A percentile compares a stretch with the other conserved stretches of the same genome.
These are phyloP conservation scores for Pegoplata infirma DNA, from an alignment of 2,888 invertebrate genomes.

Conservation along the genomic window DNA sequence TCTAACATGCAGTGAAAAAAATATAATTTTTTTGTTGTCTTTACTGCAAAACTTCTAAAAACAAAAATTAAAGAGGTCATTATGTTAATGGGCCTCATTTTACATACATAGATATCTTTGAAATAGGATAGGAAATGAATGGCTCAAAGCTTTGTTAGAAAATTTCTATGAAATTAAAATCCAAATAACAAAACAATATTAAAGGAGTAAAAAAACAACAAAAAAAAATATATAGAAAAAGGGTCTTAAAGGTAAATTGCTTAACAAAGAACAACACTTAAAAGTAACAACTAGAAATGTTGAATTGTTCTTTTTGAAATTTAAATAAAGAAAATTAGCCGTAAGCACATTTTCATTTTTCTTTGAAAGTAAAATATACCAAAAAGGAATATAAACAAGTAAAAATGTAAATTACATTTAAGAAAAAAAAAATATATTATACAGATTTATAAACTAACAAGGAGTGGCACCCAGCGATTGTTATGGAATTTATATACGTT, in stretches of 20 bases:
- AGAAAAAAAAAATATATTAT: no score
- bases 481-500: no score
- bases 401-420: no score
- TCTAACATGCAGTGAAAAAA: no score
- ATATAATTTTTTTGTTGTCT: no score
- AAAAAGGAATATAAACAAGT: no score
- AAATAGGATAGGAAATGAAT: conserved; percentile 14
- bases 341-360: background rate
- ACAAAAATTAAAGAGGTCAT: no score
- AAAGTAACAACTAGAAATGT: background rate
- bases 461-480: no score
- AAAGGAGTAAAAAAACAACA: background rate
- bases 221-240: background rate
- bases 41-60: no score
- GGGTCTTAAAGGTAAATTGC: conserved; percentile 28
- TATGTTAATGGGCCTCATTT: conserved; percentile 10
- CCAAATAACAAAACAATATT: background rate
- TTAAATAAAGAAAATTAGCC: conserved; percentile 4
- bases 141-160: background rate
- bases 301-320: background rate
- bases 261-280: conserved; percentile 3
- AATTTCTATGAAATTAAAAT: background rate
- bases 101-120: background rate
- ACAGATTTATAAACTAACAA: no score
- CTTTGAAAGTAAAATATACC: no score